A percentile compares a stretch with the other conserved stretches of the same genome.
Evolutionary conservation across 1,140 invertebrate genomes (phyloP).

Genomic region (Zaprionus camerounensis): DNA sequence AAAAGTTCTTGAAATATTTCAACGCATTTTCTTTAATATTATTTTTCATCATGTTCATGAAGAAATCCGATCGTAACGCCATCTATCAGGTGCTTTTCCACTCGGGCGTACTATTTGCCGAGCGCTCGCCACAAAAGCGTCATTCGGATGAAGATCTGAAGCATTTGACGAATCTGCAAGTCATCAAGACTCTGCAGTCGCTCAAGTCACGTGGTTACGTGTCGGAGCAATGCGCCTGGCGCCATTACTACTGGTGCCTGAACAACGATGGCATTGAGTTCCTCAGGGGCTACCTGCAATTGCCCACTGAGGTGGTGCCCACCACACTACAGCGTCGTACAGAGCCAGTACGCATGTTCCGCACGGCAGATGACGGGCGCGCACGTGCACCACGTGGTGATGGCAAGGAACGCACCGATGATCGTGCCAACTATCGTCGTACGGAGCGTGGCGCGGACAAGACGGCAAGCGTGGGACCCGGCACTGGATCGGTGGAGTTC

Average conservation of each 20-base stretch:
- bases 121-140: slow-evolving; percentile 20
- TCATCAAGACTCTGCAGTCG: slow-evolving; percentile 42
- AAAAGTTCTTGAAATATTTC: not conserved
- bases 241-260: slow-evolving; percentile 42
- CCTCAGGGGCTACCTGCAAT: slow-evolving; percentile 21
- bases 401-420: not conserved
- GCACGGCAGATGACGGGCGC: slow-evolving; percentile 16
- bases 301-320: slow-evolving; percentile 37
- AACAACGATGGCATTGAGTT: slow-evolving; percentile 45
- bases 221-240: slow-evolving; percentile 37
- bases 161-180: slow-evolving; percentile 35
- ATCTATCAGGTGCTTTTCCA: slow-evolving; percentile 36
- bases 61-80: slow-evolving; percentile 34
- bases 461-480: not conserved
- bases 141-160: slow-evolving; percentile 29
- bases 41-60: slow-evolving; percentile 34
- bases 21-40: not conserved
- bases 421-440: slow-evolving; percentile 12
- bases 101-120: slow-evolving; percentile 35
- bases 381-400: slow-evolving; percentile 8
- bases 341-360: slow-evolving; percentile 31
- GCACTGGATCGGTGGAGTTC: slow-evolving; percentile 3
- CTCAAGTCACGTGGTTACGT: slow-evolving; percentile 41
- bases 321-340: slow-evolving; percentile 33
- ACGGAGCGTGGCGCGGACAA: not conserved